Evolutionary conservation across 2,888 invertebrate genomes (phyloP).

Genomic region (Hyposoter dolosus): DNA sequence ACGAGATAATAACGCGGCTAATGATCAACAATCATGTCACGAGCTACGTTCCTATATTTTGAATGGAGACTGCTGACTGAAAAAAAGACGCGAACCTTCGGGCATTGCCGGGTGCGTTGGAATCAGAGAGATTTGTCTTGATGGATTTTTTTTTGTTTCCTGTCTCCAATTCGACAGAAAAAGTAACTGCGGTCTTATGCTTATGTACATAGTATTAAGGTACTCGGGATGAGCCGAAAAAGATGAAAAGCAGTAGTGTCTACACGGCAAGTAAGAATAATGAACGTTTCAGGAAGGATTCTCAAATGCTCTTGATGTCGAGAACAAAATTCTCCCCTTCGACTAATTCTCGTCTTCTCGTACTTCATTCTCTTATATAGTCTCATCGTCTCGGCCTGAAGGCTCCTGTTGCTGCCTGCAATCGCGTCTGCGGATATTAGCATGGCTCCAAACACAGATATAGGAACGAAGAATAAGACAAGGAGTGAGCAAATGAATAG

Average conservation of each 20-base stretch:
- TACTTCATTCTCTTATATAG: conserved; percentile 58
- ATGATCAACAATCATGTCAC: background rate
- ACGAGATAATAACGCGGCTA: background rate
- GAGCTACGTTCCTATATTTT: background rate
- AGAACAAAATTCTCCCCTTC: conserved; percentile 64
- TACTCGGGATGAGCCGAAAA: conserved; percentile 25
- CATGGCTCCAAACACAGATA: conserved; percentile 64
- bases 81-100: background rate
- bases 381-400: conserved; percentile 71
- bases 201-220: conserved; percentile 17
- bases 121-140: background rate
- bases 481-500: conserved; percentile 62
- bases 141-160: background rate
- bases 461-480: conserved; percentile 35
- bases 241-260: conserved; percentile 64
- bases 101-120: background rate
- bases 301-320: conserved; percentile 76
- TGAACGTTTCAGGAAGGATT: conserved; percentile 77
- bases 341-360: conserved; percentile 58
- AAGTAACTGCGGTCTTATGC: conserved; percentile 2
- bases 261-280: conserved; percentile 78
- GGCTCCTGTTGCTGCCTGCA: conserved; percentile 69
- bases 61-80: background rate
- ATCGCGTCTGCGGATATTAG: conserved; percentile 76
- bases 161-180: conserved; percentile 1